Evolutionary conservation across 2,113 vertebrate species (phyloP).

Genomic region (Seriola rivoliana): DNA sequence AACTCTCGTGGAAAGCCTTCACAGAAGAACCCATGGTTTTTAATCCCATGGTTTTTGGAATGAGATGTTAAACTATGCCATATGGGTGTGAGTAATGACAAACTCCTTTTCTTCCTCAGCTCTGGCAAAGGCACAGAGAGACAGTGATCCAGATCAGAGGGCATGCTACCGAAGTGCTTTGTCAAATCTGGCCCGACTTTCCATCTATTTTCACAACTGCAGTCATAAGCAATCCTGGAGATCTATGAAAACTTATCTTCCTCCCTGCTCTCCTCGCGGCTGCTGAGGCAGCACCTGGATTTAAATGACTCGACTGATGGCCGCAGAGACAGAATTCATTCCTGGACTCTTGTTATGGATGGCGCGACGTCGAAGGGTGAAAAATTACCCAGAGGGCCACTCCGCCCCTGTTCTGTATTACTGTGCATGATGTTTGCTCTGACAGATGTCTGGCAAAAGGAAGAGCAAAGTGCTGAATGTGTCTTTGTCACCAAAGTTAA

Average conservation of each 20-base stretch:
- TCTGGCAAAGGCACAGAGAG: not conserved
- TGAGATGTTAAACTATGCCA: not conserved
- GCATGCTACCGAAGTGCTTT: constrained; percentile 43
- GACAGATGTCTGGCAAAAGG: constrained; percentile 11
- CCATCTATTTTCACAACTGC: constrained; percentile 70
- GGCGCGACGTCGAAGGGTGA: constrained; percentile 8
- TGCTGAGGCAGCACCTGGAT: constrained; percentile 75
- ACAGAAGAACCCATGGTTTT: not conserved
- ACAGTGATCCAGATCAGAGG: constrained; percentile 45
- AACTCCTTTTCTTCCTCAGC: not conserved
- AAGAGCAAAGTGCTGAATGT: not conserved
- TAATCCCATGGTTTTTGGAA: not conserved
- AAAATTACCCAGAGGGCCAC: constrained; percentile 9
- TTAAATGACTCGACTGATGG: constrained; percentile 60
- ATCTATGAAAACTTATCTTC: constrained; percentile 58
- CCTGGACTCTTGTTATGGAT: constrained; percentile 22
- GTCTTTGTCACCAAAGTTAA: not conserved
- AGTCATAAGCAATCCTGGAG: constrained; percentile 70
- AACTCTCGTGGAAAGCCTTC: not conserved
- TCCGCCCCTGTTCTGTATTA: not conserved
- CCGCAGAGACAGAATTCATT: constrained; percentile 42
- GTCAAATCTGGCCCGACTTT: constrained; percentile 51
- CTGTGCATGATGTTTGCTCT: constrained; percentile 7
- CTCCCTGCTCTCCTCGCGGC: constrained; percentile 8
- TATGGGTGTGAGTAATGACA: not conserved